These are phyloP conservation scores for Andrena bicolor DNA, from an alignment of 2,888 invertebrate species.

Conservation along the genomic window DNA sequence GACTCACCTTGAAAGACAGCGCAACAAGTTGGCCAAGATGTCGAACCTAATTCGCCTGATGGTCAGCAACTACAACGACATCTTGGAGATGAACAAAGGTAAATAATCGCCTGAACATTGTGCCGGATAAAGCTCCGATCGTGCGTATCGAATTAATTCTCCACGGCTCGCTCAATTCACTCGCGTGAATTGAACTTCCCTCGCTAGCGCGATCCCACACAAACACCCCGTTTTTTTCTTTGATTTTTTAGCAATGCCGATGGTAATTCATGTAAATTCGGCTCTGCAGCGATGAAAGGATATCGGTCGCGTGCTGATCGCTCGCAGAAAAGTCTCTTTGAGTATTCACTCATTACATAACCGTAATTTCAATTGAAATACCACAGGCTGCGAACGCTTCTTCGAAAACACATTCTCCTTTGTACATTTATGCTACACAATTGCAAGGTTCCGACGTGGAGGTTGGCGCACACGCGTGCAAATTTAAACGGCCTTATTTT, in stretches of 20 bases:
- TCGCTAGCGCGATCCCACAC: neutral
- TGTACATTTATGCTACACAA: neutral
- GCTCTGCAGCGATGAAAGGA: too few relatives aligned
- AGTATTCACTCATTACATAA: neutral
- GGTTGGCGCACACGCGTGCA: neutral
- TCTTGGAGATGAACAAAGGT: slow-evolving; percentile 86
- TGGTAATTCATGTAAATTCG: slow-evolving; percentile 32
- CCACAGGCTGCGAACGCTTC: neutral
- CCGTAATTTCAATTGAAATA: neutral
- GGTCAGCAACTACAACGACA: slow-evolving; percentile 86
- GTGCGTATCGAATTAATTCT: slow-evolving; percentile 12
- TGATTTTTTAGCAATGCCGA: neutral
- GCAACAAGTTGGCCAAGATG: slow-evolving; percentile 78
- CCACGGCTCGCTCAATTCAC: neutral
- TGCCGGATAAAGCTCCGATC: neutral
- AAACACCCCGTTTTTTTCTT: neutral
- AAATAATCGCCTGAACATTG: slow-evolving; percentile 80
- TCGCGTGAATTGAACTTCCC: neutral
- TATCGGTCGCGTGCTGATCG: neutral
- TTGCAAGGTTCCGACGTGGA: neutral
- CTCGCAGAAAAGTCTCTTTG: neutral
- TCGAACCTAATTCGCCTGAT: slow-evolving; percentile 85
- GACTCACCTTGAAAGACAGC: neutral
- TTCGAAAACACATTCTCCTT: neutral
- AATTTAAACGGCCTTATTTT: neutral